Evolutionary conservation across 2,113 vertebrate genomes (phyloP), one percentile per base, ranked within the genome.

Genomic region (Festucalex cinctus): DNA sequence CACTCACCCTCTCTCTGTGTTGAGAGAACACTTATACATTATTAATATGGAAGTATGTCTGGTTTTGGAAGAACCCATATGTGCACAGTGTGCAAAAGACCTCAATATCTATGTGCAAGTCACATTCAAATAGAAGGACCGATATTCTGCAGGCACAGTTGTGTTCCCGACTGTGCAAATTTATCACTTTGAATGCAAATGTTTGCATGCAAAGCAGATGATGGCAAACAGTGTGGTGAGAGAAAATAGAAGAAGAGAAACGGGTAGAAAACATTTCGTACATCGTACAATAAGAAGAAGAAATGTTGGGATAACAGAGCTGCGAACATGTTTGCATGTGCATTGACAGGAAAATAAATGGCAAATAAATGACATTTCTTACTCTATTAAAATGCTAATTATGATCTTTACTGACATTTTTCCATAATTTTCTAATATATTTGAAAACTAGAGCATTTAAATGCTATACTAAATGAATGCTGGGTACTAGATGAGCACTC

Each of bases 341-440:
- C 54, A 69, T 76, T 83, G 75, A 83, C 76, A 71, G 84, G 83
- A 86, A 86, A 85, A 88, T 86, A 85, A 86, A 91, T 90, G 84
- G 85, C n/a, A n/a, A n/a, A n/a, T n/a, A 49, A 28, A 76, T 69
- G 76, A 41, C 65, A 78, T 74, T 74, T 78, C 75, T 70, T 71
- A 81, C 73, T 83, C 84, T 76, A 91, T 92, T 90, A 89, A 91
- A 89, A 92, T 91, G 90, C 86, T 89, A 92, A 92, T 91, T 83
- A 77, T 74, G 77, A 70, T 80, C 86, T 88, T 91, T 81, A 56
- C 70, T 79, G 80, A 84, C 78, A 83, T 17, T n/a, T 87, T 79
- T 84, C 70, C 82, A 79, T 79, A 68, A 85, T 87, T 86, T 85
- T 85, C 79, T 79, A 73, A 76, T 68, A 78, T 59, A 82, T 87